These are phyloP conservation scores for Danio albolineatus DNA, from an alignment of 2,797 vertebrate genomes.

Conservation along the genomic window DNA sequence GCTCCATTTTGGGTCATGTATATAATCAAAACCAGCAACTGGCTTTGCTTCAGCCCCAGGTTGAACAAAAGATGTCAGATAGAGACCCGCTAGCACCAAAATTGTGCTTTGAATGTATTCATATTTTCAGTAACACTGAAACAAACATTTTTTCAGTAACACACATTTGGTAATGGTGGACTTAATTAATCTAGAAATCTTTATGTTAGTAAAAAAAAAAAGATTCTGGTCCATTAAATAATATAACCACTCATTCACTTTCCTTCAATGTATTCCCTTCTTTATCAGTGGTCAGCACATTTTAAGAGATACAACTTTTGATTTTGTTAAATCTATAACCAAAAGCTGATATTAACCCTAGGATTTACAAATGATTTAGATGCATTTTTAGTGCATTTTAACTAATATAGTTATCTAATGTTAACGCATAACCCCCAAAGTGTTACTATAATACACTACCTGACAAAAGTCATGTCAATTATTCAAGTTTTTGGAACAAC, in stretches of 20 bases:
- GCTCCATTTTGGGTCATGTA: neutral
- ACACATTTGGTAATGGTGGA: neutral
- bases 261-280: too few species aligned
- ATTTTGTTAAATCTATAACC: neutral
- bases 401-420: neutral
- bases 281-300: too few species aligned
- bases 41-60: conserved; percentile 11
- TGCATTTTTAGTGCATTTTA: neutral
- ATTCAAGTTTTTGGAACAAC: too few species aligned
- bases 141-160: too few species aligned
- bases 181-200: neutral
- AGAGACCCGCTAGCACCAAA: neutral
- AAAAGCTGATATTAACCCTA: neutral
- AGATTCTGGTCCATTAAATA: too few species aligned
- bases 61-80: neutral
- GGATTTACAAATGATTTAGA: neutral
- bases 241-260: too few species aligned
- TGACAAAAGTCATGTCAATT: too few species aligned
- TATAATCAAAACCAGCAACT: conserved; percentile 37
- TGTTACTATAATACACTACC: neutral
- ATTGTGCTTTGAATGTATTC: neutral
- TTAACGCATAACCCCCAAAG: neutral
- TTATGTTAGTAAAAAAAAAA: too few species aligned
- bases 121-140: neutral
- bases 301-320: too few species aligned